phyloP scores from a whole-genome alignment of 2,113 vertebrate species.

The Gracilinanus agilis region DNA sequence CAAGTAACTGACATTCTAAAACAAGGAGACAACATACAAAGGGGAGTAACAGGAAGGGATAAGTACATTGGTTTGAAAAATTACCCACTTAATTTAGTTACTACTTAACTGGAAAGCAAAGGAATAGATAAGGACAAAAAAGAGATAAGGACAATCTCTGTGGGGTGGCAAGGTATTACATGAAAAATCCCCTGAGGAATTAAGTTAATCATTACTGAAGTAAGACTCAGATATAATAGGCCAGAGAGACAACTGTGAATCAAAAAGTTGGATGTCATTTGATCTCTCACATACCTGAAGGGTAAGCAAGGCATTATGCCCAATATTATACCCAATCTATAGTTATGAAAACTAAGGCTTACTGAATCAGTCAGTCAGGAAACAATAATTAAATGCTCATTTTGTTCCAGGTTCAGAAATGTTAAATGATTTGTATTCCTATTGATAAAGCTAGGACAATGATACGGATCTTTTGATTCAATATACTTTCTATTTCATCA shows the following conservation, averaged over 20 bases:
- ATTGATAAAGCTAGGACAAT: neutral
- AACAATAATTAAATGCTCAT: neutral
- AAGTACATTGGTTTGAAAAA: neutral
- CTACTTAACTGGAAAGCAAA: neutral
- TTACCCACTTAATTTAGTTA: neutral
- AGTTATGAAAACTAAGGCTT: neutral
- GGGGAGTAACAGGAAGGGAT: neutral
- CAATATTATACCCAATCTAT: neutral
- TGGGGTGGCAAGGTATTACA: neutral
- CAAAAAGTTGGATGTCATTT: neutral
- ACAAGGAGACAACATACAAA: neutral
- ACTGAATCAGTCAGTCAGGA: neutral
- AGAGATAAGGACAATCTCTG: neutral
- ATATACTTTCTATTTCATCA: neutral
- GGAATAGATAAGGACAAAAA: too few relatives aligned
- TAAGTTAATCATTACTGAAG: neutral
- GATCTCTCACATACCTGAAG: neutral
- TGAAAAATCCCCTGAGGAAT: neutral
- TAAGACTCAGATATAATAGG: neutral
- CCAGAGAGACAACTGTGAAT: neutral
- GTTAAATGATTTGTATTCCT: neutral
- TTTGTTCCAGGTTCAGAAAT: neutral
- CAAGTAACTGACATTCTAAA: neutral
- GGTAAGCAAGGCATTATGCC: neutral
- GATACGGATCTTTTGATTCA: conserved; percentile 17